Conservation (phyloP, 2,113 vertebrate species). For the Heterochromis multidens region DNA sequence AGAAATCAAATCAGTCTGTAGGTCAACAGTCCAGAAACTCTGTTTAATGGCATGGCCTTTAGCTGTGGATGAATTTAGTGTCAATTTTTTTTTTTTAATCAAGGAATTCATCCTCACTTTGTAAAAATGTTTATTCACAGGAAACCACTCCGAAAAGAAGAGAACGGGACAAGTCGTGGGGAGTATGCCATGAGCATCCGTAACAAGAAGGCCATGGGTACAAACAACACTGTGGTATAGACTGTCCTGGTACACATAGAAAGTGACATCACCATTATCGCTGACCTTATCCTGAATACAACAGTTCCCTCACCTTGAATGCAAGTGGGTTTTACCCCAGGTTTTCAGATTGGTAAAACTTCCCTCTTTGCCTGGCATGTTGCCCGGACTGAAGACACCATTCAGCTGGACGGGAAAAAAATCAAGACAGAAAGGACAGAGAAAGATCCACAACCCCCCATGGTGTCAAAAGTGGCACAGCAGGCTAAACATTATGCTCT, state of each 20-base stretch:
- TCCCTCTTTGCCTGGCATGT: constrained; percentile 54
- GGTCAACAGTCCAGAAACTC: constrained; percentile 46
- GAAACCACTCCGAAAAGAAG: constrained; percentile 97
- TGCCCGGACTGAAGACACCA: constrained; percentile 55
- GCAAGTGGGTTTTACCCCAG: constrained; percentile 46
- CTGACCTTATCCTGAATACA: constrained; percentile 16
- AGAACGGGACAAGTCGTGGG: constrained; percentile 89
- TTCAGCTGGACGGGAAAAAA: constrained; percentile 27
- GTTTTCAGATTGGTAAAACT: constrained; percentile 44
- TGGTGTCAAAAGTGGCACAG: constrained; percentile 63
- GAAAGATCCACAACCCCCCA: constrained; percentile 37
- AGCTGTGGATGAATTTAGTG: background rate
- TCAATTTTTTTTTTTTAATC: background rate
- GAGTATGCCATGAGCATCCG: constrained; percentile 98
- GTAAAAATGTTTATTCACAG: constrained; percentile 66
- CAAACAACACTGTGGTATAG: constrained; percentile 89
- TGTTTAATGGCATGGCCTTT: constrained; percentile 58
- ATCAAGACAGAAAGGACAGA: constrained; percentile 28
- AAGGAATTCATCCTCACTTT: constrained; percentile 24
- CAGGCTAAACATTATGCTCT: constrained; percentile 71
- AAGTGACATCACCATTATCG: constrained; percentile 37
- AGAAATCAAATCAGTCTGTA: constrained; percentile 61
- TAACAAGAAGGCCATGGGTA: constrained; percentile 84
- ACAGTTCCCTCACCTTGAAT: constrained; percentile 44
- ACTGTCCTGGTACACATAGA: constrained; percentile 34